A percentile compares a stretch with the other conserved stretches of the same genome.
Conservation (phyloP, 64 coral and sea anemone genomes). For the Hydrozoanthus tunicans region DNA sequence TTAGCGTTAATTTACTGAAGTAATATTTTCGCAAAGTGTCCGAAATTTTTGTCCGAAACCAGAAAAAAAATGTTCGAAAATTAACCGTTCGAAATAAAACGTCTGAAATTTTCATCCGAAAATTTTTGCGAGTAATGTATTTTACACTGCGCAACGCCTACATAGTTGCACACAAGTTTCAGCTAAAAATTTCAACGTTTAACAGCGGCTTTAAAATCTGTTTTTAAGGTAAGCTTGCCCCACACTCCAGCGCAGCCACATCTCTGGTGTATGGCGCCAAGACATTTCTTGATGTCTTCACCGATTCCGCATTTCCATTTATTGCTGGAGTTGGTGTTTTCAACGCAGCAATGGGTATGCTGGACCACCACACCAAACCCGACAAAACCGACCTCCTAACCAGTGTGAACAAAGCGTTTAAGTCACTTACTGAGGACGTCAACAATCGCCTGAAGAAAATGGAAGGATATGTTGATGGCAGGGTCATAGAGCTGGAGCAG, state of each 20-base stretch:
- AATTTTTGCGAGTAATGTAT: too few species aligned
- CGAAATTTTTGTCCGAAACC: too few species aligned
- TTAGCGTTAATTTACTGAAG: too few species aligned
- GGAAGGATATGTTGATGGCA: not conserved
- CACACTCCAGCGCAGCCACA: not conserved
- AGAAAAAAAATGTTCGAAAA: too few species aligned
- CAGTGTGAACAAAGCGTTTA: slow-evolving; percentile 9
- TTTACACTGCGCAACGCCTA: too few species aligned
- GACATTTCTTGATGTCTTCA: not conserved
- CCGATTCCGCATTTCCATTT: slow-evolving; percentile 2
- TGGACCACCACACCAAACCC: not conserved
- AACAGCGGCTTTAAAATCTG: too few species aligned
- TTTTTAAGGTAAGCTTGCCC: slow-evolving; percentile 5
- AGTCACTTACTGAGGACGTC: not conserved
- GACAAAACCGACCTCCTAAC: slow-evolving; percentile 2
- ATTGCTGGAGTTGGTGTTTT: not conserved
- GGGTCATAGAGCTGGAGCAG: not conserved
- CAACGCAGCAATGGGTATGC: slow-evolving; percentile 1
- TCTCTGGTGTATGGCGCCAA: slow-evolving; percentile 5
- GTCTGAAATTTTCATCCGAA: too few species aligned
- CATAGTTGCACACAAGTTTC: too few species aligned
- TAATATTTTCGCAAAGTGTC: too few species aligned
- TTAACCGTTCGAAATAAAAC: too few species aligned
- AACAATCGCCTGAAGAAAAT: not conserved
- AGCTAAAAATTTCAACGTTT: too few species aligned